Base-by-base conservation (phyloP, 2,797 vertebrate genomes). In the Propithecus deckenii region DNA sequence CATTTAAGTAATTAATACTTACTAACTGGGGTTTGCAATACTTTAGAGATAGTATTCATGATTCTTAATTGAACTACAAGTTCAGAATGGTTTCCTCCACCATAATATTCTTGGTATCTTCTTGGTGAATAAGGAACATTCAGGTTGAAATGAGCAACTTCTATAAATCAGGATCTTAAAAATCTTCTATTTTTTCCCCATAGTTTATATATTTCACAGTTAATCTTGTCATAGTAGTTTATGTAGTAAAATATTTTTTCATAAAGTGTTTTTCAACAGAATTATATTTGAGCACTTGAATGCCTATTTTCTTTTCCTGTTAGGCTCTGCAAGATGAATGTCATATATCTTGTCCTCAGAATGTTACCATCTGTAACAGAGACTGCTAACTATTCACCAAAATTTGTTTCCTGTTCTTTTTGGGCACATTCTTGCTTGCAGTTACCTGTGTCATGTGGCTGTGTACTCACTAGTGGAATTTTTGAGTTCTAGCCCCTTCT, bases 111-210 rank as follows among this genome's bases (percentile, higher is more conserved):
- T 74, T 94, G 18, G 18, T 93, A 71, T 89, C 43, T 94, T 91
- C 61, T 86, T 95, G 48, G 30, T 63, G 14, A 95, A 61, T 78
- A 67, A 92, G 43, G 85, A 91, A 91, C 69, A 79, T 65, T 8
- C 13, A 65, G 22, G 28, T 86, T 67, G 65, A 97, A 92, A 94
- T 75, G 57, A 96, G 5, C 46, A 86, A 78, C 35, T 78, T 83
- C 55, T 69, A 0, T 78, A 95, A 78, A 61, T 78, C n/a, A 92
- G 84, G 52, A 57, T 91, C 52, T 79, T 84, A 52, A 69, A 75
- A 86, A 43, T 55, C n/a, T 83, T 61, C 20, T 43, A 0, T 86
- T 35, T 93, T 89, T 50, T 41, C 22, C 46, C 22, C 46, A 22
- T 46, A 59, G 13, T 71, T 86, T 89, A 43, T 59, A 1, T 88